These are phyloP conservation scores for Drosophila truncata DNA, from an alignment of 1,140 invertebrate genomes.

Conservation along the genomic window DNA sequence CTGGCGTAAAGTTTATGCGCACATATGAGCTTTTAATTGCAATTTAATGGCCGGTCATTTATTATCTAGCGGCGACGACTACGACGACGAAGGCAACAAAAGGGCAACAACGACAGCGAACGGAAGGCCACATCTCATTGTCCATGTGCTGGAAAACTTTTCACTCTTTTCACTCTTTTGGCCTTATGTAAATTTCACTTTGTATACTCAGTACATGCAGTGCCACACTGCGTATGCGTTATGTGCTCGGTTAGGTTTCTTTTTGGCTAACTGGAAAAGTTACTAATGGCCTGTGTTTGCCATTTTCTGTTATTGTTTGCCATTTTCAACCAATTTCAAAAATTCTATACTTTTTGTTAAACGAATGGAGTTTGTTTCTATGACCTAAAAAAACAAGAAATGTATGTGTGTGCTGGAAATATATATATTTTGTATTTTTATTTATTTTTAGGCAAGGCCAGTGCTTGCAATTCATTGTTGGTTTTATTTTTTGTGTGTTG, in stretches of 20 bases:
- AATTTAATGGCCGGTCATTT: slow-evolving; percentile 85
- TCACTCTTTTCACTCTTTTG: slow-evolving; percentile 44
- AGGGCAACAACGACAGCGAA: slow-evolving; percentile 41
- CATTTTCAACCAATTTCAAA: slow-evolving; percentile 44
- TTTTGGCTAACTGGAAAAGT: slow-evolving; percentile 50
- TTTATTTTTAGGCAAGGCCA: slow-evolving; percentile 23
- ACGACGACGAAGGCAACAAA: slow-evolving; percentile 30
- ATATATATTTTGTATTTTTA: slow-evolving; percentile 14
- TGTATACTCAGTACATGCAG: slow-evolving; percentile 10
- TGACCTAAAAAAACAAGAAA: slow-evolving; percentile 13
- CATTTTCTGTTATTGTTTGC: slow-evolving; percentile 43
- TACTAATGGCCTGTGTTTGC: slow-evolving; percentile 47
- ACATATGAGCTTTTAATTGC: slow-evolving; percentile 85
- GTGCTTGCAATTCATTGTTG: slow-evolving; percentile 11
- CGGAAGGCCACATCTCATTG: slow-evolving; percentile 55
- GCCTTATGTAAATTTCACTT: slow-evolving; percentile 45
- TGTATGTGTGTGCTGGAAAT: slow-evolving; percentile 18
- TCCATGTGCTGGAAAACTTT: slow-evolving; percentile 56
- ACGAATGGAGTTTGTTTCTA: slow-evolving; percentile 45
- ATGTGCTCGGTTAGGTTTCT: slow-evolving; percentile 15
- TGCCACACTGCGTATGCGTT: slow-evolving; percentile 45
- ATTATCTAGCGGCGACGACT: slow-evolving; percentile 81
- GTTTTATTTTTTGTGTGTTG: slow-evolving; percentile 21
- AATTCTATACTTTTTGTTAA: slow-evolving; percentile 31
- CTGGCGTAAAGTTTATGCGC: slow-evolving; percentile 77